Evolutionary conservation across 2,797 vertebrate genomes (phyloP), one percentile per base, ranked within the genome.

Genomic region (Onychomys leucogaster): DNA sequence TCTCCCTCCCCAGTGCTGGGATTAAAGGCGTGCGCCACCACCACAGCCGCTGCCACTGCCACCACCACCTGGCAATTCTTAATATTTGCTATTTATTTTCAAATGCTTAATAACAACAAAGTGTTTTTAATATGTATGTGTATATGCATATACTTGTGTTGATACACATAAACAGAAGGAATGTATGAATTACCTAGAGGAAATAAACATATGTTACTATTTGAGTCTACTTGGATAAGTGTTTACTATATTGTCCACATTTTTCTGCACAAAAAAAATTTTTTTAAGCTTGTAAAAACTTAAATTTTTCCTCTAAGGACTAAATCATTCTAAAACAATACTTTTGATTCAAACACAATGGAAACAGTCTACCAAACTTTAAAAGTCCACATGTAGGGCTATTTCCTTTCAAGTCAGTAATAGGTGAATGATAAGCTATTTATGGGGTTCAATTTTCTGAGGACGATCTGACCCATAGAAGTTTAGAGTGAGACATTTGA

Each of bases 301-400:
- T 43, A 89, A 85, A 71, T 75, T 11, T 65, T 4, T 75, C 34
- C 8, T 73, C 73, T 46, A 76, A 59, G 8, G 59, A 83, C 75
- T 86, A 95, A 87, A 71, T 93, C 85, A 93, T 85, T 80, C 67
- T 71, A 84, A 78, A 89, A 63, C 21, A 91, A 57, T 46, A 85
- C 67, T 71, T 97, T 95, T 95, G 76, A 32, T 61, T 90, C 77
- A 69, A 81, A 77, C 7, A 75, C 4, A 34, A 21, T 23, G 41
- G 19, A 89, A 32, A 46, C 59, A 13, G 41, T 90, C 32, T 46
- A 76, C 23, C 29, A 43, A 61, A 25, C 21, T 89, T 63, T 27
- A 90, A 78, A 78, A 19, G 13, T 52, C 75, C 32, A 63, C 29
- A 57, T 8, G 10, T 67, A 25, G 85, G 2, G 34, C n/a, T 77